Base-by-base conservation (phyloP, 2,797 vertebrate species). In the Hydrolagus colliei region DNA sequence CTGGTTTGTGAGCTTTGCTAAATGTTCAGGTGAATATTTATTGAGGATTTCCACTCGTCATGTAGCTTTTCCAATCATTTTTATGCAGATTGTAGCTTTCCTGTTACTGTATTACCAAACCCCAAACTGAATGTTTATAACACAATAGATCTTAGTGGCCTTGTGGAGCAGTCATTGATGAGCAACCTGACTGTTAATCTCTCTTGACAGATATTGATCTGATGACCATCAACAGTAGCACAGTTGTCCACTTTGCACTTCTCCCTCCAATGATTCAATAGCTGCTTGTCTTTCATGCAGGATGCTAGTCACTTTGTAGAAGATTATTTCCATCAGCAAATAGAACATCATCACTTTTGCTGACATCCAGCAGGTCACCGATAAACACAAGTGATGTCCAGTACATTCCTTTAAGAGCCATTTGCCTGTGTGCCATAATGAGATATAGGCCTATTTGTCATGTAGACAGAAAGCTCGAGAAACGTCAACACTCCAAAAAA, bases 141-240 rank as follows among this genome's bases (percentile, higher is more conserved):
- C 13, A 59, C 11, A 27, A 12, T 9, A 78, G 3, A 61, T 4
- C 61, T 63, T 63, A 61, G 59, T 16, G 16, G 2, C n/a, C 62
- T 78, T 61, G 22, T 0, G 27, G 11, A 13, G 63, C 16, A 82
- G 78, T 3, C 27, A 9, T 67, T 9, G 63, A 67, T 67, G 12
- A 27, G 63, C 16, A 82, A 67, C 27, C 67, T 82, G 11, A 7
- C 11, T 16, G 5, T 35, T 61, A 67, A 14, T 2, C 13, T 35
- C 32, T 52, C 7, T 35, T 67, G 35, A 80, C n/a, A 80, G n/a
- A 61, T 78, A 62, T 80, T 80, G 62, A 3, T 67, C 78, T 80
- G 22, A 75, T 75, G 32, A 67, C 27, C 20, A 18, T 9, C 32
- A n/a, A 63, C 63, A 22, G 27, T 63, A 22, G 61, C 4, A 10